phyloP scores from a whole-genome alignment of 2,888 invertebrate species.

The Steinernema hermaphroditum region DNA sequence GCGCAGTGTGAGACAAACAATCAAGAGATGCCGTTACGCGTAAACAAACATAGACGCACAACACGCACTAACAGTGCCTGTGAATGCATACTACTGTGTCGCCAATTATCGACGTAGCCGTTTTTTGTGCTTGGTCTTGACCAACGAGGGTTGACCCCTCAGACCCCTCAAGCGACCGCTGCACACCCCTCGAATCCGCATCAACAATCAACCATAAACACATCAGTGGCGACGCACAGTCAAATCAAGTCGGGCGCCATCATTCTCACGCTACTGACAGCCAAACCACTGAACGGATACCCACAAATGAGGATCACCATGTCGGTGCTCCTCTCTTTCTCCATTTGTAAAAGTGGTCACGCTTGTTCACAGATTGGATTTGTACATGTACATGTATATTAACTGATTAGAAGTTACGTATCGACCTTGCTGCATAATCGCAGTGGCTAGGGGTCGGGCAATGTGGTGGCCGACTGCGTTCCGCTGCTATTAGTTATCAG shows the following conservation, averaged over 20 bases:
- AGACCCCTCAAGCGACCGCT: not conserved
- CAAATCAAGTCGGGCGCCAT: too few species aligned
- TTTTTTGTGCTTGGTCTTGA: not conserved
- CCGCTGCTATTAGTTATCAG: conserved; percentile 17
- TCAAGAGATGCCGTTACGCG: conserved; percentile 30
- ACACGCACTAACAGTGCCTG: conserved; percentile 18
- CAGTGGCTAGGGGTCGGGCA: not conserved
- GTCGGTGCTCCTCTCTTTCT: too few species aligned
- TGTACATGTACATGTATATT: too few species aligned
- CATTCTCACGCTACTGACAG: too few species aligned
- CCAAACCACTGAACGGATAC: too few species aligned
- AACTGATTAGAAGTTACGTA: too few species aligned
- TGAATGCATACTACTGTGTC: conserved; percentile 21
- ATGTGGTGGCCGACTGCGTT: not conserved
- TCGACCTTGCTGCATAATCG: not conserved
- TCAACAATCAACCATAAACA: conserved; percentile 3
- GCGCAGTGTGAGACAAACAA: conserved; percentile 20
- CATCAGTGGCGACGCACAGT: too few species aligned
- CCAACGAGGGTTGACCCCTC: not conserved
- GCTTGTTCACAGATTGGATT: too few species aligned
- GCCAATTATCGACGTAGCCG: not conserved
- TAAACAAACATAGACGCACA: conserved; percentile 28
- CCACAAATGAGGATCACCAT: too few species aligned
- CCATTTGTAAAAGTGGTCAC: too few species aligned
- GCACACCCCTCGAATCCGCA: not conserved